These are phyloP conservation scores for Myripristis jacobus DNA, from an alignment of 2,797 vertebrate genomes.

Conservation along the genomic window DNA sequence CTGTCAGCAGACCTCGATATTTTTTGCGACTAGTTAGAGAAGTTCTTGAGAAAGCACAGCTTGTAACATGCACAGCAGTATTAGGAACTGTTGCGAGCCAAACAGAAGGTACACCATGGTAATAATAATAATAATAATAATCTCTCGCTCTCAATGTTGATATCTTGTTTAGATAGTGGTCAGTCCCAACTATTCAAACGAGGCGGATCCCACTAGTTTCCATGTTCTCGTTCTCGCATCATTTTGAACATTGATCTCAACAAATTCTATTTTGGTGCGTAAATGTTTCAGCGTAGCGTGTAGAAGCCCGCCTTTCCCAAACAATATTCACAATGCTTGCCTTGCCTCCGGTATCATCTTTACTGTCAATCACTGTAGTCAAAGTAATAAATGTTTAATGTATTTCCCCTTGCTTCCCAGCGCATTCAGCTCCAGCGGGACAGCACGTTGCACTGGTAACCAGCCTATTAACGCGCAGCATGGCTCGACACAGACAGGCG, in stretches of 20 bases:
- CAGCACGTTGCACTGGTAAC: neutral
- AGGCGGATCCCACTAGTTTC: too few relatives aligned
- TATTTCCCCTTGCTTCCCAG: neutral
- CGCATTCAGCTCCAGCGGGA: neutral
- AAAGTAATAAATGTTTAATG: too few relatives aligned
- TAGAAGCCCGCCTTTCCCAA: neutral
- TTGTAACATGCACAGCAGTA: too few relatives aligned
- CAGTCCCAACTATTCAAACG: too few relatives aligned
- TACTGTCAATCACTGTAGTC: neutral
- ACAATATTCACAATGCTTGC: neutral
- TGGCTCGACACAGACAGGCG: conserved; percentile 5
- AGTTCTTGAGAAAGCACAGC: neutral
- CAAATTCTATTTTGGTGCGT: too few relatives aligned
- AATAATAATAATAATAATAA: too few relatives aligned
- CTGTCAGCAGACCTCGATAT: neutral
- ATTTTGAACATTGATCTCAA: too few relatives aligned
- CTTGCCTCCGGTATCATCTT: neutral
- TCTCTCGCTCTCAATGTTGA: too few relatives aligned
- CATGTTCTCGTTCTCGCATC: too few relatives aligned
- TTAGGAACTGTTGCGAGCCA: neutral
- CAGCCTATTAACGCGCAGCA: neutral
- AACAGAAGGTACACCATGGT: fast-evolving
- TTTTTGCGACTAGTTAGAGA: neutral
- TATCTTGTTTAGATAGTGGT: too few relatives aligned
- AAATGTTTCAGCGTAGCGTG: neutral